Conservation (phyloP, 2,797 vertebrate species). For the Distichodus sexfasciatus region DNA sequence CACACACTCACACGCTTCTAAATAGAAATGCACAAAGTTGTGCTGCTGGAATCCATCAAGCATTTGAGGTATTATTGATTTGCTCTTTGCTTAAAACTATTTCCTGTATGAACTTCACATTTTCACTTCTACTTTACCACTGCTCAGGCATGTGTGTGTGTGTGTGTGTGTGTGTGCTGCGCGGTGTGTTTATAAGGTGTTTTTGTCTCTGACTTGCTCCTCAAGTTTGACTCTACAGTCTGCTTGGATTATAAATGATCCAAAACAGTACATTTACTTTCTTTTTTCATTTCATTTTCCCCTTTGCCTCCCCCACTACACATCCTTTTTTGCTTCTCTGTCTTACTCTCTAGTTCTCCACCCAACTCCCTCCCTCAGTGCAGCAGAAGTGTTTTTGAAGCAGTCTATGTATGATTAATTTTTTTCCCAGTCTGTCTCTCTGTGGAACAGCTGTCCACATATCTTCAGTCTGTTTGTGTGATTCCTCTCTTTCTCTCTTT, state of each 20-base stretch:
- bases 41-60: too few relatives aligned
- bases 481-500: background rate
- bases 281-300: background rate
- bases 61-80: background rate
- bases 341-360: background rate
- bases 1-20: background rate
- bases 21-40: background rate
- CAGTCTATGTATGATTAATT: slow-evolving; percentile 10
- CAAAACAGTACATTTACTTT: background rate
- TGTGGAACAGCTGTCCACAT: slow-evolving; percentile 3
- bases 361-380: background rate
- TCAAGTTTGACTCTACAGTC: background rate
- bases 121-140: background rate
- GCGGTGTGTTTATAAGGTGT: too few relatives aligned
- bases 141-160: background rate
- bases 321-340: too few relatives aligned
- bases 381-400: background rate
- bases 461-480: background rate
- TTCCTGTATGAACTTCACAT: background rate
- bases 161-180: background rate
- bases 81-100: background rate
- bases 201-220: too few relatives aligned
- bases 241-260: background rate
- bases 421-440: background rate
- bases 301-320: background rate